These are phyloP conservation scores for Lycopodina hypogea DNA, from an alignment of 37 sponge, comb jelly and placozoan species.

Conservation along the genomic window DNA sequence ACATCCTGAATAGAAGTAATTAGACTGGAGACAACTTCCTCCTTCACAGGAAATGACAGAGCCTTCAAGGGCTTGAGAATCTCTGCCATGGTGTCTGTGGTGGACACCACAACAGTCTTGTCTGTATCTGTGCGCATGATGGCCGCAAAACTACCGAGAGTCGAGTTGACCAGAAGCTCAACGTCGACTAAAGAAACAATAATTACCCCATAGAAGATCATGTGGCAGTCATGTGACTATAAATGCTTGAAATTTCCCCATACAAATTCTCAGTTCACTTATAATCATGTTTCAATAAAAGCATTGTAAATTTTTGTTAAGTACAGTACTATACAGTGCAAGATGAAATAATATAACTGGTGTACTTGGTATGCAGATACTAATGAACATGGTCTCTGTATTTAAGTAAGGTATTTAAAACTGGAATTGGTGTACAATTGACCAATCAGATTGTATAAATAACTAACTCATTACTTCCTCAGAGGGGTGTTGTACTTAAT, in stretches of 20 bases:
- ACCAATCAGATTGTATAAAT: too few relatives aligned
- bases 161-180: constrained; percentile 50
- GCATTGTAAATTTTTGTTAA: not conserved
- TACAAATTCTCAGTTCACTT: not conserved
- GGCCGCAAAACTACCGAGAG: constrained; percentile 48
- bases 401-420: too few relatives aligned
- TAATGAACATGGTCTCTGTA: too few relatives aligned
- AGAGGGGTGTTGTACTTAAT: too few relatives aligned
- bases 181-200: constrained; percentile 25
- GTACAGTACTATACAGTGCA: too few relatives aligned
- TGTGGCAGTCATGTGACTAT: too few relatives aligned
- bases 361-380: too few relatives aligned
- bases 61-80: constrained; percentile 47
- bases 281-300: not conserved
- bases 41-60: constrained; percentile 4
- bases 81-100: constrained; percentile 54
- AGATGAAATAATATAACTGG: too few relatives aligned
- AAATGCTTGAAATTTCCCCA: not conserved
- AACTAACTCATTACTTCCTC: too few relatives aligned
- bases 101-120: constrained; percentile 43
- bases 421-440: too few relatives aligned
- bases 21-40: constrained; percentile 28
- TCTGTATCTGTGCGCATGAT: constrained; percentile 55
- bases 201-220: not conserved
- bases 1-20: constrained; percentile 57